Conservation (phyloP, 2,888 invertebrate genomes). For the Mimumesa dahlbomi region DNA sequence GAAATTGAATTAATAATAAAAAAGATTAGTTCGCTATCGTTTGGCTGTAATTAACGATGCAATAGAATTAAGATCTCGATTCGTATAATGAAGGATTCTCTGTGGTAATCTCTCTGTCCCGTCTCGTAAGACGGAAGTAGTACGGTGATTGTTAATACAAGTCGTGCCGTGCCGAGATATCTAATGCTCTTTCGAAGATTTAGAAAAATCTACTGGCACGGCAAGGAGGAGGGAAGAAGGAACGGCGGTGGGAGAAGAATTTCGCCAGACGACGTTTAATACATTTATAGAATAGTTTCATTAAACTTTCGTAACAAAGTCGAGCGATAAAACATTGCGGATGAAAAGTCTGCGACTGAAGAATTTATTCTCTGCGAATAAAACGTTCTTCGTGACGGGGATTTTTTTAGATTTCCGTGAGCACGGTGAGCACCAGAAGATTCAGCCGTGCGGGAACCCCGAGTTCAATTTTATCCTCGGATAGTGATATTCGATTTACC, state of each 20-base stretch:
- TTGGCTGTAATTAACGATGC: not conserved
- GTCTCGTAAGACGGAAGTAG: slow-evolving; percentile 59
- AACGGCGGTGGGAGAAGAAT: not conserved
- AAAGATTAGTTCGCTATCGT: too few species aligned
- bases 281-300: not conserved
- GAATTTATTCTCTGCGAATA: not conserved
- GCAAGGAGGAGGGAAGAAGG: slow-evolving; percentile 3
- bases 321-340: too few species aligned
- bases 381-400: not conserved
- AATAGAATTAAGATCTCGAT: not conserved
- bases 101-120: slow-evolving; percentile 2
- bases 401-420: slow-evolving; percentile 81
- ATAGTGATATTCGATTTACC: slow-evolving; percentile 94
- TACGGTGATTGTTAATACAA: slow-evolving; percentile 61
- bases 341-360: too few species aligned
- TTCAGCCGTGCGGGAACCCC: slow-evolving; percentile 83
- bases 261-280: not conserved
- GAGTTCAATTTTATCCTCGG: slow-evolving; percentile 91
- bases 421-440: slow-evolving; percentile 81
- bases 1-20: too few species aligned
- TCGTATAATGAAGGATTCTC: not conserved
- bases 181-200: slow-evolving; percentile 34
- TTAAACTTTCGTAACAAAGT: too few species aligned
- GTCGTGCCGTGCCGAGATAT: slow-evolving; percentile 58
- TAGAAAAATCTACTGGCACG: slow-evolving; percentile 24